Conservation (phyloP, 2,888 invertebrate genomes). For the Philhelius pedissequus region DNA sequence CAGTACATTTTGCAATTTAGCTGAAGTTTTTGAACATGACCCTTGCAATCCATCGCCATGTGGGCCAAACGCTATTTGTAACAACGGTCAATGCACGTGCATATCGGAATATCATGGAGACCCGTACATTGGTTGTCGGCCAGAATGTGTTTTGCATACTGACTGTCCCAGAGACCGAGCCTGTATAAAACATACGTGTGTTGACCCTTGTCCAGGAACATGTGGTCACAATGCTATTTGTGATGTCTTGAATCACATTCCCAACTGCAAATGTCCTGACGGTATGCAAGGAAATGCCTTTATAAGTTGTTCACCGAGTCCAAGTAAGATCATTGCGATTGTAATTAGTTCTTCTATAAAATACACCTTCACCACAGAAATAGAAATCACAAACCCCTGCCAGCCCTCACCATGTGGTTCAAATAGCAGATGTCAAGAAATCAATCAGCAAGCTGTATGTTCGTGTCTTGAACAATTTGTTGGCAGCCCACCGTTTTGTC, state of each 20-base stretch:
- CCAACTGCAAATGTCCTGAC: slow-evolving; percentile 82
- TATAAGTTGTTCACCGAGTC: slow-evolving; percentile 81
- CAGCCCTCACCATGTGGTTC: slow-evolving; percentile 84
- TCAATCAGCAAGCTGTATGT: slow-evolving; percentile 85
- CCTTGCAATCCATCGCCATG: slow-evolving; percentile 87
- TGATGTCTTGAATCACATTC: slow-evolving; percentile 87
- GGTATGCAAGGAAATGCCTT: slow-evolving; percentile 87
- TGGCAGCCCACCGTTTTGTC: slow-evolving; percentile 84
- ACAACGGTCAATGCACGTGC: slow-evolving; percentile 84
- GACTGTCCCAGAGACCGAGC: slow-evolving; percentile 85
- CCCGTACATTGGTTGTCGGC: slow-evolving; percentile 85
- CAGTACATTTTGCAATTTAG: slow-evolving; percentile 47
- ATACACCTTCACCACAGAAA: slow-evolving; percentile 70
- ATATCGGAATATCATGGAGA: slow-evolving; percentile 84
- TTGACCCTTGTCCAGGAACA: slow-evolving; percentile 86
- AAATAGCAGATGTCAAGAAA: slow-evolving; percentile 82
- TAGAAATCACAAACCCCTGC: slow-evolving; percentile 78
- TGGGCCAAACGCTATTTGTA: slow-evolving; percentile 86
- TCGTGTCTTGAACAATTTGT: slow-evolving; percentile 84
- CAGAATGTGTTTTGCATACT: slow-evolving; percentile 85
- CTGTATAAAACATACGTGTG: slow-evolving; percentile 86
- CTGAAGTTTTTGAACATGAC: slow-evolving; percentile 76
- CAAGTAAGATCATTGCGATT: slow-evolving; percentile 78
- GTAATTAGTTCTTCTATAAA: background rate
- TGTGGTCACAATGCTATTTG: slow-evolving; percentile 86